Evolutionary conservation across 64 coral and sea anemone genomes (phyloP).

Genomic region (Montipora foliosa): DNA sequence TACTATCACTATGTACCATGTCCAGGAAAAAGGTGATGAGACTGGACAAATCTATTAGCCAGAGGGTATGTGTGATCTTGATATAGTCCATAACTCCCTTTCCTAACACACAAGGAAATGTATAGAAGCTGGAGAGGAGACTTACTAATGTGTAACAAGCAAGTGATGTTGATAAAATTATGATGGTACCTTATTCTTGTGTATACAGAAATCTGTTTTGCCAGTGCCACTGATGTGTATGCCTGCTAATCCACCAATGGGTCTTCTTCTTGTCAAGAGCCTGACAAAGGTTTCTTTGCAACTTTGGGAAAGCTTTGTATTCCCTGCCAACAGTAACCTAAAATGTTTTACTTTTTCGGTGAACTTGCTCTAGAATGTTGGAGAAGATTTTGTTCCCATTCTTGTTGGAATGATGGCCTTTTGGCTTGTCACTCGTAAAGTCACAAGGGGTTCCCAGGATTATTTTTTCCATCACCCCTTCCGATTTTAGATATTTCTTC

Average conservation of each 20-base stretch:
- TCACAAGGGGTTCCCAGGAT: conserved; percentile 39
- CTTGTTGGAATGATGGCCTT: conserved; percentile 58
- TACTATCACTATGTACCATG: no score
- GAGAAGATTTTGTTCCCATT: conserved; percentile 6
- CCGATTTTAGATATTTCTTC: conserved; percentile 20
- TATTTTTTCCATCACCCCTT: conserved; percentile 52
- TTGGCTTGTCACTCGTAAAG: background rate
- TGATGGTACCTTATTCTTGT: background rate
- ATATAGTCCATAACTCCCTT: no score
- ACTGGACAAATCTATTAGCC: no score
- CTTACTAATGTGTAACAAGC: background rate
- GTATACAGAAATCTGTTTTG: conserved; percentile 31
- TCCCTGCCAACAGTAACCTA: conserved; percentile 13
- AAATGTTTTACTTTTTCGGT: background rate
- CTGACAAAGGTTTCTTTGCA: background rate
- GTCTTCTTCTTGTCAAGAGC: conserved; percentile 3
- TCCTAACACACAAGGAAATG: no score
- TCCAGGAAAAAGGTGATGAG: no score
- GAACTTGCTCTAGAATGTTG: conserved; percentile 48
- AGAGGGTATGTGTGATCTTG: no score
- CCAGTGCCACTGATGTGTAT: conserved; percentile 44
- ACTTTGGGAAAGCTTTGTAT: conserved; percentile 30
- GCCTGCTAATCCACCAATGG: conserved; percentile 40
- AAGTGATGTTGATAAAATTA: conserved; percentile 29
- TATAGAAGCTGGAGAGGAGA: no score